Percentiles rank a stretch among this genome's conserved stretches.
phyloP scores from a whole-genome alignment of 1,140 invertebrate genomes.

The Ganaspis sp. region DNA sequence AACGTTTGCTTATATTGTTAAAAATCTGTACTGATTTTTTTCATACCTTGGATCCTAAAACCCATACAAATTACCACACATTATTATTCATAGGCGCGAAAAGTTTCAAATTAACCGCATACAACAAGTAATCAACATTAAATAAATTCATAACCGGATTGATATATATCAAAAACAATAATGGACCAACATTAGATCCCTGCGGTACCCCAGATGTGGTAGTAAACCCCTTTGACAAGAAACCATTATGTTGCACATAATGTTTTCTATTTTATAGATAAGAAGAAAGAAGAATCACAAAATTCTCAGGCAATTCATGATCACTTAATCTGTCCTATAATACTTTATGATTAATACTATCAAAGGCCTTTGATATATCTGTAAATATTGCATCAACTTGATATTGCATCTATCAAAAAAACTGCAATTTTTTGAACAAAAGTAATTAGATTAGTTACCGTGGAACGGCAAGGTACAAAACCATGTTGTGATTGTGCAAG shows the following conservation, averaged over 20 bases:
- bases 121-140: constrained; percentile 27
- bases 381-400: constrained; percentile 33
- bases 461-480: constrained; percentile 24
- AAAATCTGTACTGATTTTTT: too few species aligned
- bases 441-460: constrained; percentile 17
- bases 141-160: constrained; percentile 30
- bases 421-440: constrained; percentile 30
- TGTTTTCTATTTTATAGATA: constrained; percentile 43
- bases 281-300: constrained; percentile 41
- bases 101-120: too few species aligned
- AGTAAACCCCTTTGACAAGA: not conserved
- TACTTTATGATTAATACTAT: constrained; percentile 34
- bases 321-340: constrained; percentile 41
- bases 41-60: too few species aligned
- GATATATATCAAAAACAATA: constrained; percentile 35
- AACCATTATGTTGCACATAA: constrained; percentile 36
- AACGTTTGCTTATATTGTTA: too few species aligned
- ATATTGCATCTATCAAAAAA: not conserved
- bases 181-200: constrained; percentile 38
- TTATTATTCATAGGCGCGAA: too few species aligned
- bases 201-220: constrained; percentile 46
- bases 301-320: constrained; percentile 28
- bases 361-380: constrained; percentile 33
- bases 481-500: not conserved
- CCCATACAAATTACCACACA: too few species aligned